phyloP scores from a whole-genome alignment of 2,797 vertebrate species.

The Gadopsis bispinosus region DNA sequence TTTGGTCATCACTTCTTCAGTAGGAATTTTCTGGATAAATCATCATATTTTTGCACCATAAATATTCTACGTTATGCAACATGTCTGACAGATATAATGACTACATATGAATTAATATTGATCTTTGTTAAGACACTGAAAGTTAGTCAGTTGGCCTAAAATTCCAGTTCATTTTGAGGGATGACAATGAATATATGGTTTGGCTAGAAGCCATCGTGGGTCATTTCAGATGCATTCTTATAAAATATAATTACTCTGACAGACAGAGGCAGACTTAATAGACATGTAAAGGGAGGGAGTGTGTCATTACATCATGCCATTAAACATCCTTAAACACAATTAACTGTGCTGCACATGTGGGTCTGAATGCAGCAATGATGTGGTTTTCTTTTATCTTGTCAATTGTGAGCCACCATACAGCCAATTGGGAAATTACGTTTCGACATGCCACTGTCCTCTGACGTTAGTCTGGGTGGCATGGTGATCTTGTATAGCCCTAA shows the following conservation, averaged over 20 bases:
- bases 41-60: conserved; percentile 13
- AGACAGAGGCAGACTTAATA: conserved; percentile 72
- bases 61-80: not conserved
- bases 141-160: not conserved
- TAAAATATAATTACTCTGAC: conserved; percentile 71
- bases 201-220: conserved; percentile 62
- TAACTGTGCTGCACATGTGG: conserved; percentile 25
- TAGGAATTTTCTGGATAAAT: conserved; percentile 18
- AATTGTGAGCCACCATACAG: not conserved
- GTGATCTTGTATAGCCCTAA: conserved; percentile 42
- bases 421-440: conserved; percentile 49
- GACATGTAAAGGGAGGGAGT: conserved; percentile 46
- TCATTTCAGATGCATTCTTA: conserved; percentile 76
- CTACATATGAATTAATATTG: not conserved
- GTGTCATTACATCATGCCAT: conserved; percentile 51
- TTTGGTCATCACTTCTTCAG: conserved; percentile 38
- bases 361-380: conserved; percentile 7
- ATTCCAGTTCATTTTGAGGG: not conserved
- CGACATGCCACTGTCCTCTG: conserved; percentile 30
- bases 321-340: conserved; percentile 40
- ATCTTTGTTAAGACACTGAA: not conserved
- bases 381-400: not conserved
- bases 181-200: conserved; percentile 20
- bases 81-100: not conserved
- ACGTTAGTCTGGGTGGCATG: conserved; percentile 66